These are phyloP conservation scores for Anhinga anhinga DNA, from an alignment of 2,113 vertebrate genomes.

Conservation along the genomic window DNA sequence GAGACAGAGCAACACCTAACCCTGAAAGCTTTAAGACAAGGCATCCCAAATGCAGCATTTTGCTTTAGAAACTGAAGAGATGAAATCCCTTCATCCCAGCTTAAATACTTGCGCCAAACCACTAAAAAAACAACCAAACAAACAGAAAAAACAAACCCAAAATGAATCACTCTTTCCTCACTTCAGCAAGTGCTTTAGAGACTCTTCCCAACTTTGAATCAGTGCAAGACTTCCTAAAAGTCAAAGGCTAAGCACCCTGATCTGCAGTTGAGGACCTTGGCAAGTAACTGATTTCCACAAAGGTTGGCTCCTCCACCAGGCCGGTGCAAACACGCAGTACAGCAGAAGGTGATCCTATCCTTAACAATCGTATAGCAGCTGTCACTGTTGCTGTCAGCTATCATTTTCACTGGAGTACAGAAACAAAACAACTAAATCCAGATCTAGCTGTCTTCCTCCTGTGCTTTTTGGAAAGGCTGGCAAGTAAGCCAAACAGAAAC, in stretches of 20 bases:
- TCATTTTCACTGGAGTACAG: not conserved
- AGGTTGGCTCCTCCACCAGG: not conserved
- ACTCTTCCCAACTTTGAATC: not conserved
- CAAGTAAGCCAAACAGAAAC: not conserved
- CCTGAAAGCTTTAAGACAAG: not conserved
- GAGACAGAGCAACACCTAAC: not conserved
- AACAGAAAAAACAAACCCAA: too few relatives aligned
- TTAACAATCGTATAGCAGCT: not conserved
- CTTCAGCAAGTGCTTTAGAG: not conserved
- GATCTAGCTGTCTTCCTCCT: not conserved
- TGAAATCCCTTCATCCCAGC: not conserved
- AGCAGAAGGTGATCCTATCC: not conserved
- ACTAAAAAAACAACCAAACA: not conserved
- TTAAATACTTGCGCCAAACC: not conserved
- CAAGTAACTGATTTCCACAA: not conserved
- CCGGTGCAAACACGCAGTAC: not conserved
- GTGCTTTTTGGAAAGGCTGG: not conserved
- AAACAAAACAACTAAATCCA: not conserved
- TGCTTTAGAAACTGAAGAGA: not conserved
- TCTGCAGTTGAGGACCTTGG: not conserved
- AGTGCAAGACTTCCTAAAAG: not conserved
- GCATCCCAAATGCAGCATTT: not conserved
- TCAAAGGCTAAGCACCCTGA: not conserved
- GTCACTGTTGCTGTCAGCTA: not conserved
- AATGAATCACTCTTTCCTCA: not conserved